Base-by-base conservation (phyloP, 2,888 invertebrate species). In the Nudaria mundana region DNA sequence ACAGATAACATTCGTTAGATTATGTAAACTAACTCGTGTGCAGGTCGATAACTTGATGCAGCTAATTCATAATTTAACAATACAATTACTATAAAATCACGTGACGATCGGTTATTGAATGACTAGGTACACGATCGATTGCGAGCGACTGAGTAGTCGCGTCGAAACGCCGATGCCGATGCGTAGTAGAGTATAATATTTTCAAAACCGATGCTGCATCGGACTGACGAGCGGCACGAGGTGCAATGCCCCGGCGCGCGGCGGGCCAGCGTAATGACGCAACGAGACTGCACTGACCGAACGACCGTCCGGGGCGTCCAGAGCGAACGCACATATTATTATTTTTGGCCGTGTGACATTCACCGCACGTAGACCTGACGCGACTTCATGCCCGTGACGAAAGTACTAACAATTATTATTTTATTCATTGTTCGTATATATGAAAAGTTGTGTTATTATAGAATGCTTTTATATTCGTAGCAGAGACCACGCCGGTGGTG, bases 221-320 rank as follows among this genome's bases (percentile, higher is more conserved):
- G 52, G 64, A 36, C 20, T 2, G 7, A 8, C 71, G 64, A 50
- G 34, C 71, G 65, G 46, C 62, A 70, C 75, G 71, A 76, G 76
- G 86, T 84, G 84, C 87, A 86, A 67, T 86, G 87, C 85, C 86
- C 86, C 68, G 76, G 44, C 71, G 20, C 85, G 85, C 68, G 76
- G 69, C 68, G 77, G 44, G 71, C 69, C 68, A 67, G 66, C 77
- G 67, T 78, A 78, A 76, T 84, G 85, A 86, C 85, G 86, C 83
- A 85, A 85, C 71, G 70, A 72, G 74, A 71, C 79, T 81, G 81
- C 81, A 78, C 77, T 81, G 82, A 77, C 83, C 77, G 82, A 77
- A 62, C 72, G 71, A 60, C 60, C 61, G 57, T 60, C 72, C 72
- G 63, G 53, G 50, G 61, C 55, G 50, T 60, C 72, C 72, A 63